Conservation (phyloP, 2,888 invertebrate species). For the Diabrotica balteata region DNA sequence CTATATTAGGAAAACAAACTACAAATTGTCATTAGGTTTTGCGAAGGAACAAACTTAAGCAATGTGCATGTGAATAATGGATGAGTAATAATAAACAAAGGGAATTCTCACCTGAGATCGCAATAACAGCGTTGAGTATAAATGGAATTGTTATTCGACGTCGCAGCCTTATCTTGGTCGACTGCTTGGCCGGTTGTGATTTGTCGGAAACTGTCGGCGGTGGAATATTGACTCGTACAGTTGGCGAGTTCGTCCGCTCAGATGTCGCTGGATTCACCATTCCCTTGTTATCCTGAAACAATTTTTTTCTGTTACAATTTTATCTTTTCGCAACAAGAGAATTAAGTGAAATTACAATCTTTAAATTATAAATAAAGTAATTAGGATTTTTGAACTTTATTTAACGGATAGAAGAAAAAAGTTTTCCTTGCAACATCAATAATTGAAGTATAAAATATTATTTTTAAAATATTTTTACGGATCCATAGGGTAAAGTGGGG, state of each 20-base stretch:
- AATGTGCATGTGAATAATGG: background rate
- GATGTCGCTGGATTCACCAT: constrained; percentile 53
- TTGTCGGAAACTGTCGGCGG: constrained; percentile 42
- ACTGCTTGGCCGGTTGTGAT: constrained; percentile 36
- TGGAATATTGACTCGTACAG: constrained; percentile 37
- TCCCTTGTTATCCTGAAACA: constrained; percentile 54
- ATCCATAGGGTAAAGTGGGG: too few relatives aligned
- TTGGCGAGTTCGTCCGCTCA: constrained; percentile 37
- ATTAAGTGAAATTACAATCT: too few relatives aligned
- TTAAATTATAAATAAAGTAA: too few relatives aligned
- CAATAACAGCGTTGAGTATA: constrained; percentile 43
- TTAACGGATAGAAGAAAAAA: too few relatives aligned
- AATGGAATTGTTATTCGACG: constrained; percentile 41
- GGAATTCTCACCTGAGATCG: constrained; percentile 46
- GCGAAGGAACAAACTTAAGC: background rate
- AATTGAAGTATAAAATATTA: too few relatives aligned
- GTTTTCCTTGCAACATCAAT: too few relatives aligned
- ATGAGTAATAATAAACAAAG: background rate
- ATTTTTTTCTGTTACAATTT: background rate
- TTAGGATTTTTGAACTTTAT: too few relatives aligned
- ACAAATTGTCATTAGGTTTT: too few relatives aligned
- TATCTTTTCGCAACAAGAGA: too few relatives aligned
- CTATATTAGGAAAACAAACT: too few relatives aligned
- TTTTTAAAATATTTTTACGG: too few relatives aligned
- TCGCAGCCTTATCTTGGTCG: constrained; percentile 37